Percentiles rank a stretch among this genome's conserved stretches.
Evolutionary conservation across 1,140 invertebrate species (phyloP).

Genomic region (Orius laevigatus): DNA sequence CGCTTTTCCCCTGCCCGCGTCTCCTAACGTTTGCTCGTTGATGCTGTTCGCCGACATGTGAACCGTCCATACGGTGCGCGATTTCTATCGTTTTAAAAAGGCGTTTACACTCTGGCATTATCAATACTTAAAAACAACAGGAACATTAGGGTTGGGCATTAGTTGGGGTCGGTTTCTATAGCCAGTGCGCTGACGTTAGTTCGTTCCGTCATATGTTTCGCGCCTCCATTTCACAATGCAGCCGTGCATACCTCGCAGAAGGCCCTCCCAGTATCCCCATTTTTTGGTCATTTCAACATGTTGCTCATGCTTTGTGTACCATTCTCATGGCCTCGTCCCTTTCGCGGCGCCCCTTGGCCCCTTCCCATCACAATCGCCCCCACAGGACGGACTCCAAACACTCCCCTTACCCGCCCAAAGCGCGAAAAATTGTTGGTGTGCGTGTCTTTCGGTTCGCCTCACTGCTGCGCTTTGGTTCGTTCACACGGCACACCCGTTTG

Average conservation of each 20-base stretch:
- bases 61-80: slow-evolving; percentile 96
- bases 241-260: slow-evolving; percentile 79
- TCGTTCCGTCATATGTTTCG: slow-evolving; percentile 82
- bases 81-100: slow-evolving; percentile 92
- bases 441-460: slow-evolving; percentile 88
- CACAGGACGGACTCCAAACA: background rate
- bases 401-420: slow-evolving; percentile 69
- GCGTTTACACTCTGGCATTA: slow-evolving; percentile 63
- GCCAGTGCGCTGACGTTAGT: slow-evolving; percentile 95
- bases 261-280: slow-evolving; percentile 86
- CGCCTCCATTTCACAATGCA: slow-evolving; percentile 73
- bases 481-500: slow-evolving; percentile 67
- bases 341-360: slow-evolving; percentile 48
- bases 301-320: slow-evolving; percentile 91
- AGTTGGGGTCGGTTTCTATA: slow-evolving; percentile 91
- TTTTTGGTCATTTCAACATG: slow-evolving; percentile 98
- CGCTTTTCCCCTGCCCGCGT: slow-evolving; percentile 70
- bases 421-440: slow-evolving; percentile 71
- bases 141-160: slow-evolving; percentile 18
- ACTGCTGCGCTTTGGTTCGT: slow-evolving; percentile 80
- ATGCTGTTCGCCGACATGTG: slow-evolving; percentile 96
- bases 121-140: slow-evolving; percentile 6
- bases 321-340: slow-evolving; percentile 88
- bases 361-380: background rate
- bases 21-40: slow-evolving; percentile 97